Base-by-base conservation (phyloP, 2,888 invertebrate species). In the Lymantria monacha region DNA sequence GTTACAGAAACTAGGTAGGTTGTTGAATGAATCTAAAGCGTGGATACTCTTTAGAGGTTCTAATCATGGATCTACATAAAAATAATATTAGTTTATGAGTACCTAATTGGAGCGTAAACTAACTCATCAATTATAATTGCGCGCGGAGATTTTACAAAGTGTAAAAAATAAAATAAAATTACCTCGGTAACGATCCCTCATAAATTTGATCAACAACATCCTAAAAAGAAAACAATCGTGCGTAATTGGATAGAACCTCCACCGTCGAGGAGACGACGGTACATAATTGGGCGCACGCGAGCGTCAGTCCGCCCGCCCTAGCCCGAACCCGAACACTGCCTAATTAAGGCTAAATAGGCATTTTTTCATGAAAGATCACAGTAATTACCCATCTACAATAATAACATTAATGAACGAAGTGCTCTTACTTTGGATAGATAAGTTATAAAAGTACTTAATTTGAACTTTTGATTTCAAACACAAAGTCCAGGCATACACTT, bases 181-280 rank as follows among this genome's bases (percentile, higher is more conserved):
- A 38, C 11, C 38, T 33, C 10, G 47, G n/a, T 55, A 57, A 53
- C 51, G 49, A 67, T 67, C 57, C 53, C 46, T 59, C 55, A 56
- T 59, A 59, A 55, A 57, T 66, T 59, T 57, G 41, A 57, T 61
- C 47, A 57, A 52, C 44, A 57, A 45, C 55, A 48, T 43, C 48
- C 48, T 46, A 51, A 55, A 60, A 59, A 42, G 60, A 33, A 60
- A 59, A 63, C 57, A 61, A 66, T 58, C 48, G 53, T 48, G 57
- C 44, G 57, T 73, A 69, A 73, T 73, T 71, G 66, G 61, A 60
- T 55, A 62, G 55, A 57, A 53, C 59, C 51, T 58, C 49, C 61
- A 61, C 48, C 56, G 48, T 49, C 14, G 37, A 14, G 36, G 33
- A 36, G 42, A 45, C 30, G 45, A n/a, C 61, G 57, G 33, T 1